Evolutionary conservation across 2,113 vertebrate species (phyloP).

Genomic region (Desmodus rotundus): DNA sequence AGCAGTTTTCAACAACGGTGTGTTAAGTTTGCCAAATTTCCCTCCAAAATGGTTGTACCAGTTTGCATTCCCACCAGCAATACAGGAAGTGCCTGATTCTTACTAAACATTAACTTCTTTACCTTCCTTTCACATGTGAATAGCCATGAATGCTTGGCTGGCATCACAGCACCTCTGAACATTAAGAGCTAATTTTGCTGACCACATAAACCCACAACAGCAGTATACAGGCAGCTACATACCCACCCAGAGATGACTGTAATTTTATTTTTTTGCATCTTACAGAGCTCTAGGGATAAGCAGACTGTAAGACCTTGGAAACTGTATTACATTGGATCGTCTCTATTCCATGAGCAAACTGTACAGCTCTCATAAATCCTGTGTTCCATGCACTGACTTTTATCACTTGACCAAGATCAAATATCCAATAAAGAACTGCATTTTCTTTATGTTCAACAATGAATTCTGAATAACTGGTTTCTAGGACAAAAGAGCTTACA

Average conservation of each 20-base stretch:
- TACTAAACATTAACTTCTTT: background rate
- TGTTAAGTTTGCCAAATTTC: background rate
- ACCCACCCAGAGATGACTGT: background rate
- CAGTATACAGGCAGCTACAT: background rate
- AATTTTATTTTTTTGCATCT: background rate
- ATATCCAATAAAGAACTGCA: background rate
- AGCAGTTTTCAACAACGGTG: background rate
- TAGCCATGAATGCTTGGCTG: background rate
- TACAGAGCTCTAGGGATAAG: background rate
- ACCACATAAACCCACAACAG: background rate
- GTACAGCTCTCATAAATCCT: background rate
- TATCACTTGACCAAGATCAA: background rate
- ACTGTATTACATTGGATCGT: background rate
- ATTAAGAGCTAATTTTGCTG: background rate
- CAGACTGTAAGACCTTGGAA: background rate
- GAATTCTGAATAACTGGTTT: background rate
- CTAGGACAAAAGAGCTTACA: background rate
- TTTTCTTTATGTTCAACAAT: background rate
- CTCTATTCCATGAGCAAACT: background rate
- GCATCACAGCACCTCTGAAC: background rate
- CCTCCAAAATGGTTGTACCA: background rate
- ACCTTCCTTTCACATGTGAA: background rate
- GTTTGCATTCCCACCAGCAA: background rate
- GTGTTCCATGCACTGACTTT: background rate
- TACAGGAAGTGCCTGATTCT: background rate